Conservation (phyloP, 1,140 invertebrate species). For the Drosophila miranda region DNA sequence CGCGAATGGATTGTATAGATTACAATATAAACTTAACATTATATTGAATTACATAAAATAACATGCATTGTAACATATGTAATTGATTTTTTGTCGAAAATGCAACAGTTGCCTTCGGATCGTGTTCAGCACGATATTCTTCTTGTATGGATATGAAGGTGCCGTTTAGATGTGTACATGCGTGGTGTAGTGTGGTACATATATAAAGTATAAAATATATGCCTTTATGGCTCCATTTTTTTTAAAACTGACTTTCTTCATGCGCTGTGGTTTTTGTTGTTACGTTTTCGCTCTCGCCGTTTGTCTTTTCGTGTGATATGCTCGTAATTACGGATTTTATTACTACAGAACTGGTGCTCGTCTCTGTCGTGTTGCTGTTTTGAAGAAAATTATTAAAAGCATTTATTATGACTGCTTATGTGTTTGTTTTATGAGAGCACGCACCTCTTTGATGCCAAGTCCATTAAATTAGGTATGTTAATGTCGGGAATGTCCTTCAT, state of each 20-base stretch:
- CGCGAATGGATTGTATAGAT: slow-evolving; percentile 1
- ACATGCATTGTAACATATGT: slow-evolving; percentile 10
- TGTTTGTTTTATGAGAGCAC: not conserved
- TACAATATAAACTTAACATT: slow-evolving; percentile 31
- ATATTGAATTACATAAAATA: slow-evolving; percentile 24
- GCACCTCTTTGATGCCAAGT: slow-evolving; percentile 71
- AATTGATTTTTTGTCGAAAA: slow-evolving; percentile 16
- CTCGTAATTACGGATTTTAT: slow-evolving; percentile 82
- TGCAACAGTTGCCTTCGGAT: slow-evolving; percentile 28
- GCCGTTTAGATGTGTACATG: not conserved
- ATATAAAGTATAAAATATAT: slow-evolving; percentile 1
- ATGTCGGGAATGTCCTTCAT: slow-evolving; percentile 77
- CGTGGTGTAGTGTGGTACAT: not conserved
- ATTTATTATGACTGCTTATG: not conserved
- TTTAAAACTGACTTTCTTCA: slow-evolving; percentile 79
- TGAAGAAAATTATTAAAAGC: not conserved
- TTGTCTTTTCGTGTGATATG: slow-evolving; percentile 78
- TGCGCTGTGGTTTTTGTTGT: slow-evolving; percentile 68
- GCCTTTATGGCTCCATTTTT: slow-evolving; percentile 1
- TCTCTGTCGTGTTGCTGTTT: slow-evolving; percentile 75
- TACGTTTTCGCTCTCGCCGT: slow-evolving; percentile 72
- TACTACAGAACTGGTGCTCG: slow-evolving; percentile 76
- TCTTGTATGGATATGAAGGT: slow-evolving; percentile 2
- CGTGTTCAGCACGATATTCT: not conserved
- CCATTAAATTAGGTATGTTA: slow-evolving; percentile 72